phyloP scores from a whole-genome alignment of 2,888 invertebrate species.

The Polylopha cassiicola region DNA sequence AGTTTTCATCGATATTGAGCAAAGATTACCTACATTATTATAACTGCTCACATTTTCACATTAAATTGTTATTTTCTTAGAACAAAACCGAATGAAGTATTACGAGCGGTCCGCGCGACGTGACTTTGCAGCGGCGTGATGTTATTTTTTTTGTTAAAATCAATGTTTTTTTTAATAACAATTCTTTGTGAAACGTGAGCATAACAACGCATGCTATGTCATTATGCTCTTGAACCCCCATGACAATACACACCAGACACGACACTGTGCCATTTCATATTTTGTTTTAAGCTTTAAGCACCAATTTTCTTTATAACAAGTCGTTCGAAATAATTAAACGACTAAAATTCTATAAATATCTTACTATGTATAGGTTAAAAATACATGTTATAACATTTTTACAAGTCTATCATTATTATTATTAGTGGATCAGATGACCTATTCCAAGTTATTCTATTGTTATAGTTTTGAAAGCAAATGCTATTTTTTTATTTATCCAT shows the following conservation, averaged over 20 bases:
- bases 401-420: slow-evolving; percentile 72
- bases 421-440: slow-evolving; percentile 43
- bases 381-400: slow-evolving; percentile 77
- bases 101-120: slow-evolving; percentile 22
- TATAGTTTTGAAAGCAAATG: slow-evolving; percentile 30
- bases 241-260: slow-evolving; percentile 70
- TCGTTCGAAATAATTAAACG: slow-evolving; percentile 78
- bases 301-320: slow-evolving; percentile 78
- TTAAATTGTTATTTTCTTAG: slow-evolving; percentile 45
- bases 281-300: slow-evolving; percentile 76
- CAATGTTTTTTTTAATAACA: slow-evolving; percentile 29
- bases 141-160: slow-evolving; percentile 1
- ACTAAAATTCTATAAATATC: slow-evolving; percentile 77
- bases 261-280: slow-evolving; percentile 53
- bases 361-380: slow-evolving; percentile 77
- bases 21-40: slow-evolving; percentile 77
- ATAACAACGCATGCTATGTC: slow-evolving; percentile 77
- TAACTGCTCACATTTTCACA: slow-evolving; percentile 56
- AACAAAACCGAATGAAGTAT: background rate
- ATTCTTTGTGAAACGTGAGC: slow-evolving; percentile 50
- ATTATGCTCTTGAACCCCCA: slow-evolving; percentile 66
- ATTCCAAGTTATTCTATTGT: slow-evolving; percentile 37
- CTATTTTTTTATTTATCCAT: slow-evolving; percentile 23
- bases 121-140: slow-evolving; percentile 35
- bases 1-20: slow-evolving; percentile 76